Percentiles rank a stretch among this genome's conserved stretches.
Conservation (phyloP, 2,113 vertebrate genomes). For the Nanorana parkeri region DNA sequence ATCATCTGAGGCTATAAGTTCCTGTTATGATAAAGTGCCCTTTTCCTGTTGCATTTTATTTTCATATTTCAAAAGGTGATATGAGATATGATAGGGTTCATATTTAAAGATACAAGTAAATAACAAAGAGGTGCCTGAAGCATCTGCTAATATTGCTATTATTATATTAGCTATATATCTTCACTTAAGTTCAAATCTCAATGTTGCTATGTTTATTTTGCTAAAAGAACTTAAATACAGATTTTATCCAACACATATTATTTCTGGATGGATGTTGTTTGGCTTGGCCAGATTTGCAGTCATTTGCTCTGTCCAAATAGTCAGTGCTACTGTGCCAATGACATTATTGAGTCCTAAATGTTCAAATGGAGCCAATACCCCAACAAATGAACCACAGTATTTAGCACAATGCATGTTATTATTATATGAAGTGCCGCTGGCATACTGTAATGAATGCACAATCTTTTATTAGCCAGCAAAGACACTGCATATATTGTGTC, state of each 20-base stretch:
- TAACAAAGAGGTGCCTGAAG: too few species aligned
- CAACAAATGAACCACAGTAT: slow-evolving; percentile 33
- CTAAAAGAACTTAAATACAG: slow-evolving; percentile 13
- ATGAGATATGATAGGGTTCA: too few species aligned
- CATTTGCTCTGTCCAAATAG: slow-evolving; percentile 18
- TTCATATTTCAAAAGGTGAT: too few species aligned
- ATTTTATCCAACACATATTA: slow-evolving; percentile 6
- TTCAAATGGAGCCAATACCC: slow-evolving; percentile 10
- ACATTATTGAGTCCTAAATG: slow-evolving; percentile 23
- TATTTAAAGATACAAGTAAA: too few species aligned
- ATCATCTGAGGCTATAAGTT: too few species aligned
- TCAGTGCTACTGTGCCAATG: slow-evolving; percentile 23
- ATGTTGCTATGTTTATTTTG: neutral
- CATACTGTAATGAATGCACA: neutral
- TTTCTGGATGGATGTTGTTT: slow-evolving; percentile 11
- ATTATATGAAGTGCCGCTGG: neutral
- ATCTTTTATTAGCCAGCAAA: neutral
- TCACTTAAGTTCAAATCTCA: neutral
- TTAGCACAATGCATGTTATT: slow-evolving; percentile 18
- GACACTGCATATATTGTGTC: slow-evolving; percentile 19
- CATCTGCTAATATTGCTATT: too few species aligned
- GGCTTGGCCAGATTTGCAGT: slow-evolving; percentile 13
- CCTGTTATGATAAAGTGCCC: too few species aligned
- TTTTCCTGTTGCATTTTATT: too few species aligned
- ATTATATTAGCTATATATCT: too few species aligned